A percentile compares a stretch with the other conserved stretches of the same genome.
Conservation (phyloP, 2,888 invertebrate genomes). For the Trichacis sp. region DNA sequence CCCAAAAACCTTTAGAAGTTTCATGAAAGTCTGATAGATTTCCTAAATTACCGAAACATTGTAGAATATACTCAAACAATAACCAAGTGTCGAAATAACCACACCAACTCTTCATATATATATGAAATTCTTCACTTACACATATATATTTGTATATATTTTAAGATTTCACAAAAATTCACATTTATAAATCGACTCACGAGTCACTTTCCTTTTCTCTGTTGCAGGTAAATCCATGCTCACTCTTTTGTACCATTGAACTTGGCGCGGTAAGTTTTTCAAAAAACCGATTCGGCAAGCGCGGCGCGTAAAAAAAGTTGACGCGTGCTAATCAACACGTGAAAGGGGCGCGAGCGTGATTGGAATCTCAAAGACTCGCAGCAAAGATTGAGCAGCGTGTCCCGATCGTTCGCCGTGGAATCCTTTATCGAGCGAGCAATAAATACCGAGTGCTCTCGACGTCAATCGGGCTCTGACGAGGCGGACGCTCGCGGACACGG, state of each 20-base stretch:
- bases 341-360: constrained; percentile 13
- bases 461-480: constrained; percentile 56
- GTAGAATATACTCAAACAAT: too few relatives aligned
- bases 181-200: too few relatives aligned
- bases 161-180: too few relatives aligned
- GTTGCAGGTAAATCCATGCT: not conserved
- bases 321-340: not conserved
- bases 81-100: too few relatives aligned
- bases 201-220: not conserved
- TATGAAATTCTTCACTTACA: too few relatives aligned
- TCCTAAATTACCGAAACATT: too few relatives aligned
- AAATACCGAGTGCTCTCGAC: constrained; percentile 52
- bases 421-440: constrained; percentile 42
- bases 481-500: constrained; percentile 50
- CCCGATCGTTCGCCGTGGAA: constrained; percentile 30
- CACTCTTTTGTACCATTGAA: too few relatives aligned
- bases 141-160: too few relatives aligned
- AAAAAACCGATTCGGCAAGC: not conserved
- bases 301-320: not conserved
- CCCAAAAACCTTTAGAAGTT: too few relatives aligned
- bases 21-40: too few relatives aligned
- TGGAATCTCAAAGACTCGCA: constrained; percentile 27
- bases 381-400: constrained; percentile 29
- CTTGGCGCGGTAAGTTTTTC: not conserved
- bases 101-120: too few relatives aligned